phyloP scores from a whole-genome alignment of 2,113 vertebrate genomes.

The Dascyllus trimaculatus region DNA sequence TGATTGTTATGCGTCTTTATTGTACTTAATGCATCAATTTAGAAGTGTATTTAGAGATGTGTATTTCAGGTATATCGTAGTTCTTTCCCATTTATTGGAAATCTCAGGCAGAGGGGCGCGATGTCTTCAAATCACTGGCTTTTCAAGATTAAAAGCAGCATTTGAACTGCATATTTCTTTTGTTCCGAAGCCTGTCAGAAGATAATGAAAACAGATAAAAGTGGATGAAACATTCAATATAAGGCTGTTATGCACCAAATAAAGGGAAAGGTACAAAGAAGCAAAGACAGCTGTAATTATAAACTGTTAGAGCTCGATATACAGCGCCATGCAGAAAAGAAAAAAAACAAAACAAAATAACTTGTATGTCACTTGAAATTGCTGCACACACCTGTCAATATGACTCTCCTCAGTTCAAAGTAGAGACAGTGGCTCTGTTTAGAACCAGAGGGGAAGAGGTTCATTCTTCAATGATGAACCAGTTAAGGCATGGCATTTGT shows the following conservation, averaged over 20 bases:
- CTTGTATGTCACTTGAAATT: neutral
- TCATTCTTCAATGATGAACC: slow-evolving; percentile 9
- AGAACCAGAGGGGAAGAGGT: neutral
- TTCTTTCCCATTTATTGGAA: neutral
- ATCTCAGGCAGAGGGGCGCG: neutral
- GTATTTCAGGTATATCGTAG: too few species aligned
- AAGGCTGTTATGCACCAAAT: neutral
- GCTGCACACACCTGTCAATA: neutral
- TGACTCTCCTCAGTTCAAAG: neutral
- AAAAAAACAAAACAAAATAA: neutral
- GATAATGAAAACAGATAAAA: slow-evolving; percentile 8
- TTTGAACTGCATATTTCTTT: slow-evolving; percentile 23
- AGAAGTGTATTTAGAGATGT: too few species aligned
- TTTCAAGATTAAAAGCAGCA: slow-evolving; percentile 30
- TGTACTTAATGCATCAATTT: too few species aligned
- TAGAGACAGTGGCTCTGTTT: neutral
- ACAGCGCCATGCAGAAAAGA: neutral
- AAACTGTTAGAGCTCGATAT: slow-evolving; percentile 8
- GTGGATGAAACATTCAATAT: neutral
- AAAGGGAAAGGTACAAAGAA: slow-evolving; percentile 4
- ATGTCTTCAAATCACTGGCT: neutral
- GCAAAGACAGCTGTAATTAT: slow-evolving; percentile 29
- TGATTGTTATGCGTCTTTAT: too few species aligned
- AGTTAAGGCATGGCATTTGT: neutral
- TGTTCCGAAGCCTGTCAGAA: slow-evolving; percentile 20